A percentile compares a stretch with the other conserved stretches of the same genome.
Conservation (phyloP, 2,888 invertebrate genomes). For the Chrysina gloriosa region DNA sequence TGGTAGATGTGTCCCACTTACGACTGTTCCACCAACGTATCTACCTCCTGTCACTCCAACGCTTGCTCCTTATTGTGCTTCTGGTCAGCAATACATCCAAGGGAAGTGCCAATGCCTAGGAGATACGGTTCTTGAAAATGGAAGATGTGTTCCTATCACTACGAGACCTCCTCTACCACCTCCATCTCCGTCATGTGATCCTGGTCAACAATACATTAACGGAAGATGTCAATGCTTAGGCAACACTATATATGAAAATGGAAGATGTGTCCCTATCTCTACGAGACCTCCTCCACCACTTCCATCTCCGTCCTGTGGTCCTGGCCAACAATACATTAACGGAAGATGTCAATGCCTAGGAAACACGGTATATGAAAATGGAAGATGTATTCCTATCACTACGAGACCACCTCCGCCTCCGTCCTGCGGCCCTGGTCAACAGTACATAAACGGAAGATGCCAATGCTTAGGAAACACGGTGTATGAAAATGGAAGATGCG, state of each 20-base stretch:
- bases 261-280: slow-evolving; percentile 13
- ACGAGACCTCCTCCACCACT: slow-evolving; percentile 15
- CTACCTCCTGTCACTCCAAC: too few species aligned
- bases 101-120: slow-evolving; percentile 28
- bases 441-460: slow-evolving; percentile 22
- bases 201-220: slow-evolving; percentile 24
- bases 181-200: slow-evolving; percentile 8
- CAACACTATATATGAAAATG: slow-evolving; percentile 18
- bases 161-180: slow-evolving; percentile 21
- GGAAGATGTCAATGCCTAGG: slow-evolving; percentile 27
- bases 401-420: slow-evolving; percentile 8
- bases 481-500: slow-evolving; percentile 8
- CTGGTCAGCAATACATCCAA: not conserved
- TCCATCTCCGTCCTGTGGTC: slow-evolving; percentile 6
- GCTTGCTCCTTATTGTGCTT: slow-evolving; percentile 2
- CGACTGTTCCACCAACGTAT: slow-evolving; percentile 8
- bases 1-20: slow-evolving; percentile 9
- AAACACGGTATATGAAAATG: slow-evolving; percentile 9
- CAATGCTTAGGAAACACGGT: slow-evolving; percentile 8
- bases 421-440: slow-evolving; percentile 3
- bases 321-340: slow-evolving; percentile 20
- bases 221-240: slow-evolving; percentile 38
- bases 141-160: slow-evolving; percentile 34
- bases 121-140: slow-evolving; percentile 6
- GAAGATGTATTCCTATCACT: slow-evolving; percentile 14